phyloP scores from a whole-genome alignment of 2,797 vertebrate genomes.

The Artibeus jamaicensis region DNA sequence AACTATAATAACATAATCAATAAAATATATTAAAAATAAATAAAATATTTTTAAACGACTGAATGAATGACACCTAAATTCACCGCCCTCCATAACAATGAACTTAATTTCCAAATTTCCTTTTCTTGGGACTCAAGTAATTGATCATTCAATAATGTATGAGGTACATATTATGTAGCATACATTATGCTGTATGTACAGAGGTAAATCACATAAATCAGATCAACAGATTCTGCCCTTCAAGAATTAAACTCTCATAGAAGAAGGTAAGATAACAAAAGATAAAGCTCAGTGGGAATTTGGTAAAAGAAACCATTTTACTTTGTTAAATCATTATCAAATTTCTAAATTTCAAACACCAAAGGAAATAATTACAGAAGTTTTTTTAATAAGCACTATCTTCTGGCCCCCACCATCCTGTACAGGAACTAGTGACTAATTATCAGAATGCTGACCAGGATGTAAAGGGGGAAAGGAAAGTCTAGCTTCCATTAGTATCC shows the following conservation, averaged over 20 bases:
- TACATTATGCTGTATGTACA: background rate
- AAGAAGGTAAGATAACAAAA: background rate
- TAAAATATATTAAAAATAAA: background rate
- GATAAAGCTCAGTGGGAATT: background rate
- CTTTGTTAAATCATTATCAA: background rate
- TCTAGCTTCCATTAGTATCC: background rate
- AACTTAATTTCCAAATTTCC: background rate
- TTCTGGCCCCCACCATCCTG: background rate
- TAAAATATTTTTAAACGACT: background rate
- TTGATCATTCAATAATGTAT: background rate
- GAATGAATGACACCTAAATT: background rate
- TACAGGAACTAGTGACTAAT: background rate
- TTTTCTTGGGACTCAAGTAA: background rate
- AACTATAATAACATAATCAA: background rate
- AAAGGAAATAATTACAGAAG: background rate
- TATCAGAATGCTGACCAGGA: background rate
- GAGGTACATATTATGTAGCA: background rate
- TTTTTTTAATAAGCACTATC: slow-evolving; percentile 1
- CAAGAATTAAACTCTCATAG: background rate
- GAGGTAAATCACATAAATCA: slow-evolving; percentile 4
- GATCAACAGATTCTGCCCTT: background rate
- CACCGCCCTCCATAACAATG: background rate
- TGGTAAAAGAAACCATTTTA: background rate
- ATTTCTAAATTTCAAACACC: background rate
- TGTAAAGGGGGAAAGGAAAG: background rate